phyloP scores from a whole-genome alignment of 2,797 vertebrate species.

The Etheostoma nigrum region DNA sequence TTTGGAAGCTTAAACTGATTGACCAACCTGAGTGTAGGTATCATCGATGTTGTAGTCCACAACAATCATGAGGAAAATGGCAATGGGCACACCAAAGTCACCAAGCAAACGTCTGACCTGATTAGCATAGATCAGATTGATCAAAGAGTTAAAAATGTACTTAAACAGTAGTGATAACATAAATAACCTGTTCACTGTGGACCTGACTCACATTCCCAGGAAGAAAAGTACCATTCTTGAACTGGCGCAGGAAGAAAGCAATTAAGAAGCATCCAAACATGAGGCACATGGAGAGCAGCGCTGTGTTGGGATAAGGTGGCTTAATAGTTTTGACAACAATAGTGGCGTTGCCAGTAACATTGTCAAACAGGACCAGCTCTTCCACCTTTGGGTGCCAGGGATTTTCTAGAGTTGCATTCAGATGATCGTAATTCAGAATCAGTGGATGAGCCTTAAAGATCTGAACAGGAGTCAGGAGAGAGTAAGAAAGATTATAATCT shows the following conservation, averaged over 20 bases:
- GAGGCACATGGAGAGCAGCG: constrained; percentile 90
- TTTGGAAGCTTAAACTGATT: constrained; percentile 1
- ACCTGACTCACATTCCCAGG: constrained; percentile 86
- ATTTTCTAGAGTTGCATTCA: constrained; percentile 61
- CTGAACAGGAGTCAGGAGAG: constrained; percentile 73
- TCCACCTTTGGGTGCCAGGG: constrained; percentile 77
- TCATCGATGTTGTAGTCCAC: constrained; percentile 87
- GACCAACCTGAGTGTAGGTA: constrained; percentile 92
- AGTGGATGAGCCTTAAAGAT: constrained; percentile 90
- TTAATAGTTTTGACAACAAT: constrained; percentile 55
- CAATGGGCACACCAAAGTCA: constrained; percentile 98
- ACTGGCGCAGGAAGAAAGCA: constrained; percentile 89
- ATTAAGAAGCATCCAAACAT: constrained; percentile 92
- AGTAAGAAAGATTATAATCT: not conserved
- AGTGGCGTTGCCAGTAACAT: constrained; percentile 76
- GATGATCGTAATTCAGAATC: constrained; percentile 49
- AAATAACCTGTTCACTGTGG: too few relatives aligned
- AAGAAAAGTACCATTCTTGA: constrained; percentile 92
- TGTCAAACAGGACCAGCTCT: constrained; percentile 64
- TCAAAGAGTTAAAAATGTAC: not conserved
- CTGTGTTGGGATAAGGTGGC: constrained; percentile 84
- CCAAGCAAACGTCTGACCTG: constrained; percentile 95
- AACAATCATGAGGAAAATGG: constrained; percentile 93
- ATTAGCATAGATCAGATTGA: not conserved
- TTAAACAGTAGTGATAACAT: not conserved